Base-by-base conservation (phyloP, 1,140 invertebrate species). In the Aphelenchoides fujianensis region DNA sequence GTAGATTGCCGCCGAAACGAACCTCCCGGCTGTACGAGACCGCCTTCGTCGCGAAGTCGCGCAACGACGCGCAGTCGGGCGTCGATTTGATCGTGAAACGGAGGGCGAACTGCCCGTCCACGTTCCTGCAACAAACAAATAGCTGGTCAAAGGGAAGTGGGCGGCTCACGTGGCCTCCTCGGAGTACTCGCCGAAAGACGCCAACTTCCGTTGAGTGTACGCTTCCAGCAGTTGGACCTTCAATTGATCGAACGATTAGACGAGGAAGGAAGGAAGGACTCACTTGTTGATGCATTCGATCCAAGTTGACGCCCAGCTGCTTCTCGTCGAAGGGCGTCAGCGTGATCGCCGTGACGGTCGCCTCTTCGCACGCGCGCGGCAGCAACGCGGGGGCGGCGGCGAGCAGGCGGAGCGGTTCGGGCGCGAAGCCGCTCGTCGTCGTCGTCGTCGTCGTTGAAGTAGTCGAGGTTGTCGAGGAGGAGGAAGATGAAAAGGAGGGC, bases 11-110 rank as follows among this genome's bases (percentile, higher is more conserved):
- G n/a, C n/a, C n/a, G n/a, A n/a, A n/a, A 30, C 7, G 28, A 30
- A 16, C 69, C 32, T 70, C 69, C 19, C 69, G 69, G 28, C 68
- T 71, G 30, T 70, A 70, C 23, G 69, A 70, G 36, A 70, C 68
- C 2, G 69, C 69, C 32, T 70, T 70, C 52, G 63, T 70, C 2
- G 68, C 23, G 54, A 69, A 70, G 7, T 70, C 68, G 23, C 54
- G 27, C 7, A 70, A 23, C 9, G 19, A 23, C 30, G 12, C 30
- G 53, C 69, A 70, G 19, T 70, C 30, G 55, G 3, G 1, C n/a
- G 3, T 19, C 3, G 27, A 19, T 35, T 68, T 69, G 31, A 70
- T 69, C 16, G 48, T 34, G 34, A 69, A 69, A 28, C 36, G 28
- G 16, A 69, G 30, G 1, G 64, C 2, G 36, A 70, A 70, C n/a